Evolutionary conservation across 1,140 invertebrate genomes (phyloP).

Genomic region (Rhopalosiphum maidis): DNA sequence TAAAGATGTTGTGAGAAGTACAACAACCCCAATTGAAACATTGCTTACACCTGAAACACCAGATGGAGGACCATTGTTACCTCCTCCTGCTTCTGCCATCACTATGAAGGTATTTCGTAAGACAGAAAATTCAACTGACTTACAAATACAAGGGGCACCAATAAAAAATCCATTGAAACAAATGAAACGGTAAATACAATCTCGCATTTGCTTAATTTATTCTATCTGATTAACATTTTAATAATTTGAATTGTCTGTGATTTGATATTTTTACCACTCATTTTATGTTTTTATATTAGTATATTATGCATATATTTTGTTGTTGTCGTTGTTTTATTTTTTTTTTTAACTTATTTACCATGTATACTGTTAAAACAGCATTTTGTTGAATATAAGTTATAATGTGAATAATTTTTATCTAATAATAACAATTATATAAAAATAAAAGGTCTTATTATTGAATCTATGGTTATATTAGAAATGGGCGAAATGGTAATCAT

Average conservation of each 20-base stretch:
- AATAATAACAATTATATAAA: conserved; percentile 7
- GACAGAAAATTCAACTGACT: conserved; percentile 24
- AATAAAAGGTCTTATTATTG: neutral
- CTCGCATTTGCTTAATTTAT: neutral
- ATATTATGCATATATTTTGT: neutral
- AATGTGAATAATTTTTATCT: neutral
- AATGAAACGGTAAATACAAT: conserved; percentile 49
- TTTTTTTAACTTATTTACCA: neutral
- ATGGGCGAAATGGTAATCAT: neutral
- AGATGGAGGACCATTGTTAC: conserved; percentile 25
- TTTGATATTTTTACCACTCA: neutral
- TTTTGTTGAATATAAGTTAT: conserved; percentile 16
- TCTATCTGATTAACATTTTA: neutral
- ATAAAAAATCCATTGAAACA: conserved; percentile 50
- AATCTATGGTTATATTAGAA: neutral
- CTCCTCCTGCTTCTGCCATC: conserved; percentile 48
- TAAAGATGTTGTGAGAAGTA: conserved; percentile 20
- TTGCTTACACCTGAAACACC: conserved; percentile 22
- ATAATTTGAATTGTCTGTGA: neutral
- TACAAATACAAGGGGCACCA: conserved; percentile 36
- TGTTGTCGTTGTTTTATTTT: too few relatives aligned
- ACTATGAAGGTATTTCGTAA: conserved; percentile 54
- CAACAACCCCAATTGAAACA: neutral
- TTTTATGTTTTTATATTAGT: conserved; percentile 21
- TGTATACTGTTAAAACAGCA: neutral